Percentiles rank a stretch among this genome's conserved stretches.
Evolutionary conservation across 2,888 invertebrate genomes (phyloP).

Genomic region (Polydrusus pterygomalis): DNA sequence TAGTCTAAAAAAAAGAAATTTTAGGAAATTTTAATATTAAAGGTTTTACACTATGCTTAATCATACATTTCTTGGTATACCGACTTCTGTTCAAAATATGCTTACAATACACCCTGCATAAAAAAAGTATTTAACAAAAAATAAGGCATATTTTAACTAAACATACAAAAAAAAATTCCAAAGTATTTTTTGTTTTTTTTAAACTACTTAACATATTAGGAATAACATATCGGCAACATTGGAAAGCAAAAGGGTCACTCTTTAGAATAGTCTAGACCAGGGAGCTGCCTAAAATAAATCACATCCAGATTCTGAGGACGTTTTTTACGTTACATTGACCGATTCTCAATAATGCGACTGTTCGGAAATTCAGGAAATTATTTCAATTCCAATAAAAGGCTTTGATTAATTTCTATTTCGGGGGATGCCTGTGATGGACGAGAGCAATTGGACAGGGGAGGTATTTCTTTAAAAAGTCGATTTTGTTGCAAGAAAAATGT

Average conservation of each 20-base stretch:
- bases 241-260: slow-evolving; percentile 49
- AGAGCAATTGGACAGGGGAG: slow-evolving; percentile 11
- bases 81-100: too few species aligned
- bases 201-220: too few species aligned
- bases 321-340: slow-evolving; percentile 67
- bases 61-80: too few species aligned
- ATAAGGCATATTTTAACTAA: too few species aligned
- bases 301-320: slow-evolving; percentile 57
- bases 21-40: too few species aligned
- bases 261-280: slow-evolving; percentile 54
- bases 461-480: slow-evolving; percentile 26
- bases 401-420: slow-evolving; percentile 51
- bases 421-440: slow-evolving; percentile 21
- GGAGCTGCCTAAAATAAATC: slow-evolving; percentile 54
- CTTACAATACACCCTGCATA: too few species aligned
- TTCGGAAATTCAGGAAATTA: slow-evolving; percentile 58
- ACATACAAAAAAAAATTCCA: too few species aligned
- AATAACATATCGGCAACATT: slow-evolving; percentile 29
- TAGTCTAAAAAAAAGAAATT: neutral
- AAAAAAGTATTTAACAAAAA: too few species aligned
- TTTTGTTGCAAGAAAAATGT: neutral
- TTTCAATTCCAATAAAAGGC: slow-evolving; percentile 62
- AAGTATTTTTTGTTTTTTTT: too few species aligned
- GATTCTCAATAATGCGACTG: slow-evolving; percentile 55
- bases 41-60: too few species aligned